phyloP scores from a whole-genome alignment of 2,888 invertebrate genomes.

The Sinotaia quadrata region DNA sequence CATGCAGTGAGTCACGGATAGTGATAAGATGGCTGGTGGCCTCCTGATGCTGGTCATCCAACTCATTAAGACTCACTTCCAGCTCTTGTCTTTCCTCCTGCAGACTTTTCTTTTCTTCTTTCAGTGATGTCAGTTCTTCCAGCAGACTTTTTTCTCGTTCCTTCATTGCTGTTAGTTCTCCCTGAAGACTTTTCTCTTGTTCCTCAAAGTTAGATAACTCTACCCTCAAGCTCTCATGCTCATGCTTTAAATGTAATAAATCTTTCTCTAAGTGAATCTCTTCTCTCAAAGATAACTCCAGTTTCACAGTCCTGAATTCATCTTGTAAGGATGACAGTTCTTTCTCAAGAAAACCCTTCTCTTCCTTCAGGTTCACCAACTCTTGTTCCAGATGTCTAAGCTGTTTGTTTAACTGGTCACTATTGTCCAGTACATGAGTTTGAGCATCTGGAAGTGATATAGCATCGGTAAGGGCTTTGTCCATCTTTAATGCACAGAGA shows the following conservation, averaged over 20 bases:
- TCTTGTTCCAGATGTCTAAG: too few species aligned
- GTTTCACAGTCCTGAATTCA: too few species aligned
- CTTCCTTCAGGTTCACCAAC: slow-evolving; percentile 11
- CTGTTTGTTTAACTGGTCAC: too few species aligned
- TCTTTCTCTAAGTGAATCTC: background rate
- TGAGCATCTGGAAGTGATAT: too few species aligned
- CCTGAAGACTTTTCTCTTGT: slow-evolving; percentile 4
- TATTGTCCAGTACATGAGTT: too few species aligned
- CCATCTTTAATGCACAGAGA: too few species aligned
- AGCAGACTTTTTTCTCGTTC: slow-evolving; percentile 12
- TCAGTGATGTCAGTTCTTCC: slow-evolving; percentile 24
- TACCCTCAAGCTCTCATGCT: background rate
- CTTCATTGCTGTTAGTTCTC: background rate
- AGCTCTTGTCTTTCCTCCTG: slow-evolving; percentile 42
- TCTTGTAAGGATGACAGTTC: too few species aligned
- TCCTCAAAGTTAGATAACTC: slow-evolving; percentile 1
- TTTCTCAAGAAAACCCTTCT: too few species aligned
- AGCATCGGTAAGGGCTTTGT: too few species aligned
- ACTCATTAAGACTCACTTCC: slow-evolving; percentile 79
- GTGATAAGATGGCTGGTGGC: slow-evolving; percentile 72
- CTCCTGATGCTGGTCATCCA: slow-evolving; percentile 82
- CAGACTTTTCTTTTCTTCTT: background rate
- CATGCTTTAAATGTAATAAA: too few species aligned
- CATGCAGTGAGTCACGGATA: slow-evolving; percentile 28
- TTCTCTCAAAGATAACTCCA: too few species aligned